Conservation (phyloP, 2,797 vertebrate species). For the Cyclopterus lumpus region DNA sequence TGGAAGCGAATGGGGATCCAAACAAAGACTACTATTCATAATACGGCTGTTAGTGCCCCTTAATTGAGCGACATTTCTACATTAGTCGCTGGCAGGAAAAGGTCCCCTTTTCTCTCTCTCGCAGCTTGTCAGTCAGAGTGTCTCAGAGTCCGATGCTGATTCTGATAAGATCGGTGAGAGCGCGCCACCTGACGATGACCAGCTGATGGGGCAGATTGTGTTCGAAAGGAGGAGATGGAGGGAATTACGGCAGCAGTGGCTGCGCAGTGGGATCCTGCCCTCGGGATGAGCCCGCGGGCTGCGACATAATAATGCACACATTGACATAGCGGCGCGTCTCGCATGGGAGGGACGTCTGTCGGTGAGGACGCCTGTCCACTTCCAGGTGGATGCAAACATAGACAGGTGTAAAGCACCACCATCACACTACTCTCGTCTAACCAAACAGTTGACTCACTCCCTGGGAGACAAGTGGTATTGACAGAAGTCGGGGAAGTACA, state of each 20-base stretch:
- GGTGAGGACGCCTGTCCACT: not conserved
- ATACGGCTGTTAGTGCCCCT: not conserved
- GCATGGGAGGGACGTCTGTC: not conserved
- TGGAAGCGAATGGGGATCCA: not conserved
- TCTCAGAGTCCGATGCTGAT: slow-evolving; percentile 29
- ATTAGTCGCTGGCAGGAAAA: slow-evolving; percentile 2
- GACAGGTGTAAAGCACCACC: slow-evolving; percentile 26
- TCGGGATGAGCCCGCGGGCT: slow-evolving; percentile 14
- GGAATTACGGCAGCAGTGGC: slow-evolving; percentile 39
- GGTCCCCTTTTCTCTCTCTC: not conserved
- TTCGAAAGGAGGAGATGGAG: slow-evolving; percentile 48
- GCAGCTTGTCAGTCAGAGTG: slow-evolving; percentile 29
- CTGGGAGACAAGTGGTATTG: slow-evolving; percentile 55
- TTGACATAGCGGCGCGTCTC: slow-evolving; percentile 10
- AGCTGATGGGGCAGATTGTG: slow-evolving; percentile 55
- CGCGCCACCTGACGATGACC: slow-evolving; percentile 44
- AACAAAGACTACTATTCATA: not conserved
- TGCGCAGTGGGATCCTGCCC: slow-evolving; percentile 37
- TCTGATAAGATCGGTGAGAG: slow-evolving; percentile 31
- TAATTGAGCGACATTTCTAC: slow-evolving; percentile 23
- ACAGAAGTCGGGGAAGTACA: slow-evolving; percentile 45
- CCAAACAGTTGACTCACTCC: slow-evolving; percentile 50
- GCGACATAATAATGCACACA: slow-evolving; percentile 49
- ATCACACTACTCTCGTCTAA: slow-evolving; percentile 31
- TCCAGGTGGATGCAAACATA: slow-evolving; percentile 9